Conservation (phyloP, 2,113 vertebrate species). For the Hoplias malabaricus region DNA sequence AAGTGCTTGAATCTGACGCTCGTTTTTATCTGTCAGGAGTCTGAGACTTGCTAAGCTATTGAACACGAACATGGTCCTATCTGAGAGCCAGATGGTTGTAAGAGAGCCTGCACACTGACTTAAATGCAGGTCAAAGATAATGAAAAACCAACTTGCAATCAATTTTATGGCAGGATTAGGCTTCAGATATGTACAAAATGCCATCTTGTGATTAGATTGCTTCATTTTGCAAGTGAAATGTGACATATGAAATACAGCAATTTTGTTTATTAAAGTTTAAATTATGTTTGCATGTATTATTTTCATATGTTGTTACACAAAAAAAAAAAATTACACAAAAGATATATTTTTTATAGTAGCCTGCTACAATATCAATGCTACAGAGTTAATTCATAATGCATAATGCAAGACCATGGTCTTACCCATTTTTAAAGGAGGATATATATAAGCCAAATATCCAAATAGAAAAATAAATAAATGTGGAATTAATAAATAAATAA, state of each 20-base stretch:
- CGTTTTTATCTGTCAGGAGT: not conserved
- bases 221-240: not conserved
- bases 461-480: no score
- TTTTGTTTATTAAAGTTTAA: not conserved
- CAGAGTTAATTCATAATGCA: no score
- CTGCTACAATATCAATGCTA: no score
- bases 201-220: not conserved
- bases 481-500: no score
- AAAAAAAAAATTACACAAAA: no score
- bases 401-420: no score
- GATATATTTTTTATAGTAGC: no score
- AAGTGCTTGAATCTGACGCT: not conserved
- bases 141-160: not conserved
- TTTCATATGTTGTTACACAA: not conserved
- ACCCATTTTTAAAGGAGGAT: no score
- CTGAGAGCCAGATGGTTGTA: not conserved
- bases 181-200: not conserved
- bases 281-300: not conserved
- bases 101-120: not conserved
- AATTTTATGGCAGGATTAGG: not conserved
- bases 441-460: no score
- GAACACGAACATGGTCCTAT: not conserved
- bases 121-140: not conserved
- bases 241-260: not conserved
- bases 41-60: not conserved